phyloP scores from a whole-genome alignment of 2,888 invertebrate species.

The Caenorhabditis angaria region DNA sequence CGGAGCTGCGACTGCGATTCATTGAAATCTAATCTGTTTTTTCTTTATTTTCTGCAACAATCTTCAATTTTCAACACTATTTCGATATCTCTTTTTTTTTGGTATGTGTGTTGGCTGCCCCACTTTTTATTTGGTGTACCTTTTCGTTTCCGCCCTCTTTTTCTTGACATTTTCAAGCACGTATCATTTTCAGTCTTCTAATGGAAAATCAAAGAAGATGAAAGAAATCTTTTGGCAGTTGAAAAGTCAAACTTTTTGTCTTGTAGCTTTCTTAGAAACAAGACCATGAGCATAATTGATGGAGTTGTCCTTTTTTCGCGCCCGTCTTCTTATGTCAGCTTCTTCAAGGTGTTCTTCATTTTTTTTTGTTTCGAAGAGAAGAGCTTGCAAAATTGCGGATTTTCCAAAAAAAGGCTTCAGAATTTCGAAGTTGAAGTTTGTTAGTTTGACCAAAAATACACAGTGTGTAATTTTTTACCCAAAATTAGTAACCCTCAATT shows the following conservation, averaged over 20 bases:
- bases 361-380: too few species aligned
- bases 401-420: too few species aligned
- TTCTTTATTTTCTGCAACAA: too few species aligned
- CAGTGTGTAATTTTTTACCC: too few species aligned
- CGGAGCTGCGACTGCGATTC: too few species aligned
- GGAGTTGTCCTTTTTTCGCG: background rate
- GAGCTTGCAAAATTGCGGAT: too few species aligned
- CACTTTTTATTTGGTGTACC: background rate
- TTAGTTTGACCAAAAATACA: too few species aligned
- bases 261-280: background rate
- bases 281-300: slow-evolving; percentile 4
- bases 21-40: slow-evolving; percentile 4
- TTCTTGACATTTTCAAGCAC: background rate
- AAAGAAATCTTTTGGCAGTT: background rate
- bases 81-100: background rate
- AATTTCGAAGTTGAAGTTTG: too few species aligned
- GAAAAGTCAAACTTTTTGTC: background rate
- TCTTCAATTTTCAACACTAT: slow-evolving; percentile 1
- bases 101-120: background rate
- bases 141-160: background rate
- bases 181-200: background rate
- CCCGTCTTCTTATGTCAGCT: background rate
- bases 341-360: background rate
- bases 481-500: too few species aligned
- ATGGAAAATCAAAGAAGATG: background rate